These are phyloP conservation scores for Aix galericulata DNA, from an alignment of 2,113 vertebrate species.

Conservation along the genomic window DNA sequence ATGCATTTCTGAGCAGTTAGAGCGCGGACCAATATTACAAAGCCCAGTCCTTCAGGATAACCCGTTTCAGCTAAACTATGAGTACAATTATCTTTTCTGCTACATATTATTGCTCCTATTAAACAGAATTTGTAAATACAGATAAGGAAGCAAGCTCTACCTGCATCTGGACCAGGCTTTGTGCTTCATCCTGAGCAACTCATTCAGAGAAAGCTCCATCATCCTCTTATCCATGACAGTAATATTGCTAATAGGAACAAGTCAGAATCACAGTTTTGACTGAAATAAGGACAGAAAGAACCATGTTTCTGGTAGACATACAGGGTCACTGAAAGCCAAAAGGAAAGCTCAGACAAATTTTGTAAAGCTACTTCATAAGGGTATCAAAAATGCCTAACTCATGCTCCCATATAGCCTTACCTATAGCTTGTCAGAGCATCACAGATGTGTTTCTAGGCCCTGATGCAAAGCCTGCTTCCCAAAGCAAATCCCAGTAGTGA, in stretches of 20 bases:
- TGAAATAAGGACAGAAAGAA: conserved; percentile 28
- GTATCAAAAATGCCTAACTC: conserved; percentile 29
- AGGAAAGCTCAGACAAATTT: conserved; percentile 24
- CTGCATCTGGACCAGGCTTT: background rate
- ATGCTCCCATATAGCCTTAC: conserved; percentile 36
- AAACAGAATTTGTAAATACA: conserved; percentile 34
- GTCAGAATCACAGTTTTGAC: background rate
- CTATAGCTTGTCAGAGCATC: conserved; percentile 42
- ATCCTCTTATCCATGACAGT: background rate
- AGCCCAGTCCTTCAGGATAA: conserved; percentile 12
- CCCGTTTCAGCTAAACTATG: background rate
- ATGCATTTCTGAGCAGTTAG: conserved; percentile 17
- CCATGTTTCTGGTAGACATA: conserved; percentile 11
- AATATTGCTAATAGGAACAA: background rate
- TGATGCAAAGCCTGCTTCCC: conserved; percentile 58
- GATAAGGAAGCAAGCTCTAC: conserved; percentile 21
- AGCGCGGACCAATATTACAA: background rate
- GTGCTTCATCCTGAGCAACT: background rate
- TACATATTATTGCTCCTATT: conserved; percentile 50
- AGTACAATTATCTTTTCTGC: conserved; percentile 42
- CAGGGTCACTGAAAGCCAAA: conserved; percentile 25
- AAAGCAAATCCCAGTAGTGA: conserved; percentile 70
- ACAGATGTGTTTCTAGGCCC: conserved; percentile 20
- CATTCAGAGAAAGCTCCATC: background rate
- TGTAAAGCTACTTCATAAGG: conserved; percentile 66